Evolutionary conservation across 1,140 invertebrate genomes (phyloP), one percentile per base, ranked within the genome.

Genomic region (Formica exsecta): DNA sequence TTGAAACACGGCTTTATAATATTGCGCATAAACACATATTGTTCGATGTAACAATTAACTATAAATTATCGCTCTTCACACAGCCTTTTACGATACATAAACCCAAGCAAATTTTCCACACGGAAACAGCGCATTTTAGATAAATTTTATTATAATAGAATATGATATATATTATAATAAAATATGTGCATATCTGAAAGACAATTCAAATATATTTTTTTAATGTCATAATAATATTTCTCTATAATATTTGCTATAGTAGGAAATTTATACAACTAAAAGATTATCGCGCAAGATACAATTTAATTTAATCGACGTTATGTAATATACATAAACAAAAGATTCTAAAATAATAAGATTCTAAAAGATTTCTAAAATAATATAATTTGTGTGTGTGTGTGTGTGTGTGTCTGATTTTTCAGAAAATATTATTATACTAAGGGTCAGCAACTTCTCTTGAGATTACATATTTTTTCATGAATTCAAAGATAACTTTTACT

Each of bases 11-110:
- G 79, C 79, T 83, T 83, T 74, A 83, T 83, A 83, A 83, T 74
- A 62, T 74, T 7, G 54, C n/a, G 62, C 54, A 29, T 83, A 83
- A 83, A 83, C 68, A 83, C 29, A 59, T 74, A 83, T 83, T 83
- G 79, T 83, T 62, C 57, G 54, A 73, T 44, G 38, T 68, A 74
- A 74, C 54, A 83, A 83, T 83, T 83, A 83, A 57, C 38, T 48
- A 83, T 83, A 83, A 83, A 83, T 83, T 83, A 83, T 73, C 57
- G 79, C 7, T 29, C 13, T 36, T 81, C 36, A 13, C 48, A 57
- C 54, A 29, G n/a, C 68, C 68, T 83, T 83, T 83, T 83, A 80
- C 25, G 13, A 80, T 80, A 38, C 19, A 44, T 54, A 29, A 73
- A 48, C 25, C 4, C 8, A 22, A 36, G 19, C 66, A 22, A 83